Base-by-base conservation (phyloP, 2,888 invertebrate species). In the Agrochola lota region DNA sequence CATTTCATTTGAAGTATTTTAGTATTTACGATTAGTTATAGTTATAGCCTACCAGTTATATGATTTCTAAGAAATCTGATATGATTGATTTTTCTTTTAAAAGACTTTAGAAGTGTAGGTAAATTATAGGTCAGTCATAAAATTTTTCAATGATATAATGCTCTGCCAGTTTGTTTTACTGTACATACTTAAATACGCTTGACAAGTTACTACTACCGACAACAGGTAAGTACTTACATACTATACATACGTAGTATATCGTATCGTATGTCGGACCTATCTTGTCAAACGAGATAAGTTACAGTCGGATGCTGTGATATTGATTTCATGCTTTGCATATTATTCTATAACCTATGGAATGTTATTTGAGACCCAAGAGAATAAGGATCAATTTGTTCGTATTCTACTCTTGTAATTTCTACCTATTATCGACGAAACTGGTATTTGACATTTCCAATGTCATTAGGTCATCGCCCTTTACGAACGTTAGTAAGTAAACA, bases 221-320 rank as follows among this genome's bases (percentile, higher is more conserved):
- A 68, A 52, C n/a, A 40, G 30, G 17, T 46, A n/a, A n/a, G n/a
- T n/a, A n/a, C n/a, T n/a, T n/a, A 80, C 17, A 4, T 49, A 59
- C 17, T 52, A 46, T 2, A 40, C 8, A 17, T 30, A 20, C 7
- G 6, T 40, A 60, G 23, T 80, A 49, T 40, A 75, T 35, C 35
- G 43, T 81, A 78, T 81, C 78, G 30, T 66, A 70, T 59, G 26
- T 60, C 17, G 59, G 30, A 60, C 17, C 26, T 30, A 20, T 84
- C 69, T 82, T 69, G 64, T 59, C 62, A 78, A 64, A 64, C 60
- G 20, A 86, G 76, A 81, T 83, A 77, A 20, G 75, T 86, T 88
- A 67, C 85, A 86, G 74, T 72, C 71, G 60, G 68, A 77, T 78
- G 79, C 74, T 77, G 66, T 62, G 62, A 75, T 83, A 83, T 88